phyloP scores from a whole-genome alignment of 2,113 vertebrate species.

The Archilochus colubris region DNA sequence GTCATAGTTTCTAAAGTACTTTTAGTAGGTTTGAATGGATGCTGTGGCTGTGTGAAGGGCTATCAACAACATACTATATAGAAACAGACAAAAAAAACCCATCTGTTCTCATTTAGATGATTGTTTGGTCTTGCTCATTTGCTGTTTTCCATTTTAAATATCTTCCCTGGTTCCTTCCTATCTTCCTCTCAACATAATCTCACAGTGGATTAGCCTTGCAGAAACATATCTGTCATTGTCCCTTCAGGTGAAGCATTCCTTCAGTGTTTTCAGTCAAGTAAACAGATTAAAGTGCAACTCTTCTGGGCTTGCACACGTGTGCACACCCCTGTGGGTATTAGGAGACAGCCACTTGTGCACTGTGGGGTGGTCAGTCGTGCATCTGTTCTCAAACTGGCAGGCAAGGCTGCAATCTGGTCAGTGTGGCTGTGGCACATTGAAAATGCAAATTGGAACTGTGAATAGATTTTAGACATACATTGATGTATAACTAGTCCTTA shows the following conservation, averaged over 20 bases:
- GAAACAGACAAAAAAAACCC: neutral
- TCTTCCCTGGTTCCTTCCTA: neutral
- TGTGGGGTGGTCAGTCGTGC: accelerated
- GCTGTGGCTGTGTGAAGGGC: neutral
- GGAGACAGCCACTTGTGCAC: neutral
- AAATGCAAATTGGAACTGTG: neutral
- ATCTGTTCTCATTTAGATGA: neutral
- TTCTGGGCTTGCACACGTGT: accelerated
- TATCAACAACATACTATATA: neutral
- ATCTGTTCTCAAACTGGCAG: neutral
- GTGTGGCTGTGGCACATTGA: neutral
- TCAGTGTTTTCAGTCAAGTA: neutral
- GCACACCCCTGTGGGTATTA: accelerated
- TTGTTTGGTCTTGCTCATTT: neutral
- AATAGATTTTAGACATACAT: neutral
- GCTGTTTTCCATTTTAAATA: neutral
- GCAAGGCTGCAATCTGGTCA: neutral
- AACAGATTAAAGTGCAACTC: neutral
- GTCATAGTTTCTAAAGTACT: neutral
- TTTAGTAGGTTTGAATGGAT: neutral
- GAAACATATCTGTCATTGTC: neutral
- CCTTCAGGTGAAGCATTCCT: neutral
- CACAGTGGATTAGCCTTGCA: neutral
- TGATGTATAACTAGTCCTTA: neutral
- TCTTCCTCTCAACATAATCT: neutral